A percentile compares a stretch with the other conserved stretches of the same genome.
phyloP scores from a whole-genome alignment of 2,888 invertebrate genomes.

The Apomyelois bistriatella region DNA sequence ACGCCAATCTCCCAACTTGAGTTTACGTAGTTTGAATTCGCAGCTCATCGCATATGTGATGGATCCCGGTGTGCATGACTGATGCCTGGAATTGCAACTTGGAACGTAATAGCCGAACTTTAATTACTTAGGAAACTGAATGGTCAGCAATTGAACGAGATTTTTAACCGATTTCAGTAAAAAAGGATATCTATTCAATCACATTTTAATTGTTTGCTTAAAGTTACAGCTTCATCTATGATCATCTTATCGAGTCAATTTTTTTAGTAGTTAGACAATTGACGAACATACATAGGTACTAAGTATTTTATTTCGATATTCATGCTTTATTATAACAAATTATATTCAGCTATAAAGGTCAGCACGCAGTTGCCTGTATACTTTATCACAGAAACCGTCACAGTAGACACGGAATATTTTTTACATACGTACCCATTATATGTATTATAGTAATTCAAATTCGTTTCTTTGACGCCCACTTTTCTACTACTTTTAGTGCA shows the following conservation, averaged over 20 bases:
- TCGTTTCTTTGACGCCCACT: slow-evolving; percentile 1
- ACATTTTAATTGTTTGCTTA: too few relatives aligned
- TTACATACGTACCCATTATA: background rate
- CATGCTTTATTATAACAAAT: too few relatives aligned
- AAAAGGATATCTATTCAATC: too few relatives aligned
- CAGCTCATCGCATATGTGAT: slow-evolving; percentile 3
- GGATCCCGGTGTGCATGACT: slow-evolving; percentile 6
- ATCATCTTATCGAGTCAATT: too few relatives aligned
- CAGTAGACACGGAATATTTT: background rate
- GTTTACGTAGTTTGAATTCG: background rate
- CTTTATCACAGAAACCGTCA: background rate
- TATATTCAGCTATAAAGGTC: too few relatives aligned
- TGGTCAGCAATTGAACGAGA: background rate
- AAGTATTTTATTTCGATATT: too few relatives aligned
- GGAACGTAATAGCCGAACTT: slow-evolving; percentile 2
- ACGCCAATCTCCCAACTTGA: background rate
- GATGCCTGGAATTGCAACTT: slow-evolving; percentile 12
- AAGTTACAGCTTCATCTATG: too few relatives aligned
- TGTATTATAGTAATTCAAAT: background rate
- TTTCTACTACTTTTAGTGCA: background rate
- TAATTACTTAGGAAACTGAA: slow-evolving; percentile 3
- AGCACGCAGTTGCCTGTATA: background rate
- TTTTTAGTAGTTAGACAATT: too few relatives aligned
- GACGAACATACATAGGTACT: too few relatives aligned
- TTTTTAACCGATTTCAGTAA: too few relatives aligned